Evolutionary conservation across 64 coral and sea anemone species (phyloP), one percentile per base, ranked within the genome.

Genomic region (Stichodactyla mertensii): DNA sequence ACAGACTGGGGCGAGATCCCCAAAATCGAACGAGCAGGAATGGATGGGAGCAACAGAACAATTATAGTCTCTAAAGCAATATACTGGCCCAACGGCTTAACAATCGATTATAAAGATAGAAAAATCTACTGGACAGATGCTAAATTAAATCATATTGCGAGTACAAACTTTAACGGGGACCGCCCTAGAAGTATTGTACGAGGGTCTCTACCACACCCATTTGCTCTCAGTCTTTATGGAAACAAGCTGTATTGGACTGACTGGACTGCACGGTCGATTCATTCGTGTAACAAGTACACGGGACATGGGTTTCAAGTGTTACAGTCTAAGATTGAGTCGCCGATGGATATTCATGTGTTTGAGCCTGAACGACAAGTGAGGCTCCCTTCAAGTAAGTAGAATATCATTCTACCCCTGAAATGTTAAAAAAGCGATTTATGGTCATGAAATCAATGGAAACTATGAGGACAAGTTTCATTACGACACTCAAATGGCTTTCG

Each of bases 111-210:
- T 55, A 85, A 62, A 53, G 58, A 86, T 24, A 83, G 88, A n/a
- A 92, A 88, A 88, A 89, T 96, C 51, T 92, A 92, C 36, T 96
- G 94, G 94, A 90, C 94, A 31, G 94, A 96, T 90, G 91, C 85
- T 16, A 93, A 90, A 55, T 82, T 92, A 15, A 54, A 74, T 85
- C 88, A 92, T 74, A 92, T 96, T 69, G 94, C 78, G 8, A 62
- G 60, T 56, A 86, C 88, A 14, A 56, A 88, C 64, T 96, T 88
- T 77, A 85, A 92, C 90, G 94, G 94, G 14, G 64, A 77, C 26
- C 52, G 87, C 9, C 64, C 88, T 10, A 14, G 82, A 60, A 90
- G 23, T 86, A 89, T 96, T 22, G 20, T 96, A 11, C 16, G n/a
- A 57, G 77, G 78, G n/a, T 10, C n/a, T 12, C 57, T 92, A 51